Conservation (phyloP, 2,113 vertebrate genomes). For the Euleptes europaea region DNA sequence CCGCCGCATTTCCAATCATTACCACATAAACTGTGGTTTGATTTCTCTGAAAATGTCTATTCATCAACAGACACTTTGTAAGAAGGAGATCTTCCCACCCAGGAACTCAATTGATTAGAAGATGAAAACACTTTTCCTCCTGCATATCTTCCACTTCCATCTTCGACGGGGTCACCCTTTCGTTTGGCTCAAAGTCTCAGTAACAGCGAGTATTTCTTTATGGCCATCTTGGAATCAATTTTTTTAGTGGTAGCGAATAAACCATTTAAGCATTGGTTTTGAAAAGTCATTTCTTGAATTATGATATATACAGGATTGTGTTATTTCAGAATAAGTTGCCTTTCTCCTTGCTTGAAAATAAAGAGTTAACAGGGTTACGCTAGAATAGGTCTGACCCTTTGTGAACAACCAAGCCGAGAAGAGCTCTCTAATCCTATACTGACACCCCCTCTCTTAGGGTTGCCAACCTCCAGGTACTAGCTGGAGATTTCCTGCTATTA, state of each 20-base stretch:
- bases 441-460: background rate
- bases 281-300: background rate
- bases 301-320: background rate
- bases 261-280: background rate
- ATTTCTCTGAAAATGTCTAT: constrained; percentile 55
- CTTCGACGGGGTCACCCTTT: background rate
- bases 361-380: background rate
- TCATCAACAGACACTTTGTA: constrained; percentile 15
- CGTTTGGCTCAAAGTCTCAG: background rate
- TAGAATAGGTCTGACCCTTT: background rate
- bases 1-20: constrained; percentile 26
- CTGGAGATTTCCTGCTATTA: too few species aligned
- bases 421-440: background rate
- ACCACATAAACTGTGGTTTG: background rate
- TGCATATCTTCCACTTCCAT: constrained; percentile 7
- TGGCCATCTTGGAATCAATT: background rate
- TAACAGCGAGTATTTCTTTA: background rate
- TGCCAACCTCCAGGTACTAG: too few species aligned
- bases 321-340: constrained; percentile 9
- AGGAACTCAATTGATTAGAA: constrained; percentile 19
- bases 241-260: background rate
- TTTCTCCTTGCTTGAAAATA: constrained; percentile 23
- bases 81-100: constrained; percentile 4
- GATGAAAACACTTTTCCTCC: background rate
- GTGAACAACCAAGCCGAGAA: background rate